Evolutionary conservation across 2,113 vertebrate species (phyloP).

Genomic region (Recurvirostra avosetta): DNA sequence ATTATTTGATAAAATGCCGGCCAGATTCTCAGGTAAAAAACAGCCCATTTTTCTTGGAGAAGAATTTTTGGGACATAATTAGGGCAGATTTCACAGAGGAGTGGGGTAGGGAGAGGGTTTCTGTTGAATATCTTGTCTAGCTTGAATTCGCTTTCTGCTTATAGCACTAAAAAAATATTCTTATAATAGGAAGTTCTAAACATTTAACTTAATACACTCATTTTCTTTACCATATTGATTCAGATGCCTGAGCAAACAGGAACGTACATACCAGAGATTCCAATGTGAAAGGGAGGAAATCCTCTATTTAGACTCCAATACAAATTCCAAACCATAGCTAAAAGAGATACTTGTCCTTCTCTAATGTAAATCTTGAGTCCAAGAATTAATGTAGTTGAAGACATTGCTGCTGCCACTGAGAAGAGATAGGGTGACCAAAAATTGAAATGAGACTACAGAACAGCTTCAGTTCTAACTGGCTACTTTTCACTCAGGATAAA

Average conservation of each 20-base stretch:
- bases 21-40: not conserved
- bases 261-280: constrained; percentile 65
- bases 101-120: not conserved
- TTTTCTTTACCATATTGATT: constrained; percentile 50
- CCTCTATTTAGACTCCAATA: constrained; percentile 60
- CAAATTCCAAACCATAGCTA: constrained; percentile 19
- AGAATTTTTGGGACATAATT: not conserved
- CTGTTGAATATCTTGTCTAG: not conserved
- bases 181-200: not conserved
- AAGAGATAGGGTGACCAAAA: not conserved
- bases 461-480: not conserved
- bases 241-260: constrained; percentile 34
- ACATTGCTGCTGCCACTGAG: not conserved
- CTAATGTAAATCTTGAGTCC: not conserved
- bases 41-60: not conserved
- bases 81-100: not conserved
- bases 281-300: constrained; percentile 64
- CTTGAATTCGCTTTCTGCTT: not conserved
- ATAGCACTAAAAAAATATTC: not conserved
- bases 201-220: not conserved
- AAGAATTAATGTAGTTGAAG: not conserved
- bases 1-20: not conserved
- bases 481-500: not conserved
- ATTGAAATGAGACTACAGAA: not conserved
- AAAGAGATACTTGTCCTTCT: not conserved